Base-by-base conservation (phyloP, 2,888 invertebrate genomes). In the Branchipolynoe longqiensis region DNA sequence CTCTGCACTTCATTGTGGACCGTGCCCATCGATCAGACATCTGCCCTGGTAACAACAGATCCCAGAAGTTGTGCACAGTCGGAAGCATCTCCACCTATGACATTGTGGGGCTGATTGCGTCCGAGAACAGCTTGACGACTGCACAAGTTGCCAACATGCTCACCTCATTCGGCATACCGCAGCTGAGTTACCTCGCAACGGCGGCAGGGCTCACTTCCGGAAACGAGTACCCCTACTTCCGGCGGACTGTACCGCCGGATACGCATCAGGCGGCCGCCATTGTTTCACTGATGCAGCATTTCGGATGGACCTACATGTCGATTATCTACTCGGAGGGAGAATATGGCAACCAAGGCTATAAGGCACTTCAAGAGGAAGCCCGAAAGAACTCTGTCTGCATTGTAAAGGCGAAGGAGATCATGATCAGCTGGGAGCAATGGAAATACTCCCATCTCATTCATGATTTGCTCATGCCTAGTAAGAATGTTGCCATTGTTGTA, bases 101-200 rank as follows among this genome's bases (percentile, higher is more conserved):
- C 31, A 88, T 88, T 14, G 87, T 88, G 4, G 90, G 89, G 0
- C 86, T 90, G 1, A 86, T 90, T 0, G 90, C 89, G 0, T 87
- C 89, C 22, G 89, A 89, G 81, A 87, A 86, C 56, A 90, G 90
- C 85, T 85, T 84, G 12, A 87, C 87, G 56, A 88, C 89, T 14
- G 86, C 87, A 38, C 89, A 89, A 56, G 84, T 89, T 54, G 89
- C 89, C 8, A 88, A 88, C 33, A 56, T 90, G 82, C 83, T 90
- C 33, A 88, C 88, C 14, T 38, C 88, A 1, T 89, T 89, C 38
- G 62, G 85, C 28, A 84, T 90, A 4, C 90, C 90, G 0, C 87
- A 88, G 62, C 73, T 90, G 4, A 90, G 90, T 59, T 90, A 90
- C 84, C 33, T 88, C n/a, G 88, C 90, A 12, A 89, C 89, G 8